A percentile compares a stretch with the other conserved stretches of the same genome.
phyloP scores from a whole-genome alignment of 2,888 invertebrate genomes.

The Meiosimyza decipiens region DNA sequence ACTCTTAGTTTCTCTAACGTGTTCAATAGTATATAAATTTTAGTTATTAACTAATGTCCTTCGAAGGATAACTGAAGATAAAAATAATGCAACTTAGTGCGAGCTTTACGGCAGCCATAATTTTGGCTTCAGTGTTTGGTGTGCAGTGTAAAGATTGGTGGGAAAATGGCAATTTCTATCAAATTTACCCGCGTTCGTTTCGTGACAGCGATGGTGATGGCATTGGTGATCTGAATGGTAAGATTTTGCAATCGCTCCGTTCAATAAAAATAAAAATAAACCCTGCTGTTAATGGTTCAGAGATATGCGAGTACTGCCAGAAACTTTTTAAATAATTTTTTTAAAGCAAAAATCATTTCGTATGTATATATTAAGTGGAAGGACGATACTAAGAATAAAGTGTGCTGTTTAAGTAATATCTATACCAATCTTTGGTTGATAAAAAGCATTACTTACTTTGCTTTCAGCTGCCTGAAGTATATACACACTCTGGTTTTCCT shows the following conservation, averaged over 20 bases:
- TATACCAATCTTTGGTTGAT: too few species aligned
- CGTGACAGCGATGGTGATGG: conserved; percentile 83
- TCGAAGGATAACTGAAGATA: not conserved
- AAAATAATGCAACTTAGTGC: not conserved
- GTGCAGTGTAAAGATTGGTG: conserved; percentile 56
- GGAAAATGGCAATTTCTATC: conserved; percentile 73
- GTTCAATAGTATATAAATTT: too few species aligned
- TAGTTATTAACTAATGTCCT: not conserved
- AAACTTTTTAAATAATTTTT: not conserved
- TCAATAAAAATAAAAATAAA: too few species aligned
- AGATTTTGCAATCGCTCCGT: too few species aligned
- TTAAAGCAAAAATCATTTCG: too few species aligned
- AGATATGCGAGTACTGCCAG: not conserved
- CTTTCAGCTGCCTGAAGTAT: too few species aligned
- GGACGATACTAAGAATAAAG: too few species aligned
- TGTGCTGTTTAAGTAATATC: too few species aligned
- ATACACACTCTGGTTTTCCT: too few species aligned
- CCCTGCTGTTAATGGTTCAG: not conserved
- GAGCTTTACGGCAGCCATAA: not conserved
- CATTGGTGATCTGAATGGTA: conserved; percentile 73
- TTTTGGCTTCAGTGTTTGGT: conserved; percentile 18
- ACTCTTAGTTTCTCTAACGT: too few species aligned
- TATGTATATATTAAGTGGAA: too few species aligned
- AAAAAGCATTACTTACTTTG: too few species aligned
- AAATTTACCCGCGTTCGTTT: conserved; percentile 84